Conservation (phyloP, 2,888 invertebrate species). For the Lasioglossum calceatum region DNA sequence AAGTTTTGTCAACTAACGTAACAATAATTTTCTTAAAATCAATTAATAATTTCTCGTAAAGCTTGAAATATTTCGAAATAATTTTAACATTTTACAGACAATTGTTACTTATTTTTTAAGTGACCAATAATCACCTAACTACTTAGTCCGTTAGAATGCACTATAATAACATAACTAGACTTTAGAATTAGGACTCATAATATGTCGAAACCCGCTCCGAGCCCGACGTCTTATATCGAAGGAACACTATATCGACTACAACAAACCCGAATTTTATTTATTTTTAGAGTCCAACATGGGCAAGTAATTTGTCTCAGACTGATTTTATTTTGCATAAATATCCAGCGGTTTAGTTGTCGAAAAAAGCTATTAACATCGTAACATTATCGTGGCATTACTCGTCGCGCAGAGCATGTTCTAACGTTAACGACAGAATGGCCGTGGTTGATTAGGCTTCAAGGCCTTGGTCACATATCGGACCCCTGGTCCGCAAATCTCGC, state of each 20-base stretch:
- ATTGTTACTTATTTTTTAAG: neutral
- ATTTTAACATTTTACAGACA: too few relatives aligned
- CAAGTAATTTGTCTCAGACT: neutral
- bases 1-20: neutral
- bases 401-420: neutral
- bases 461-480: slow-evolving; percentile 61
- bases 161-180: too few relatives aligned
- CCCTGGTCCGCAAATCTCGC: slow-evolving; percentile 52
- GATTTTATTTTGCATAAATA: neutral
- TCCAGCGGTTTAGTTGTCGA: neutral
- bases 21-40: neutral
- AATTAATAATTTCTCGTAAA: neutral
- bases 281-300: too few relatives aligned
- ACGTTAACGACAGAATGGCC: slow-evolving; percentile 39
- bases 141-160: too few relatives aligned
- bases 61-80: neutral
- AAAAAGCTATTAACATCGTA: neutral
- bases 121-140: too few relatives aligned
- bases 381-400: neutral
- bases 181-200: neutral
- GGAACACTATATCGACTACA: too few relatives aligned
- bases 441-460: slow-evolving; percentile 64
- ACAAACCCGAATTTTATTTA: too few relatives aligned
- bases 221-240: too few relatives aligned
- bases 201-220: too few relatives aligned